A percentile compares a stretch with the other conserved stretches of the same genome.
phyloP scores from a whole-genome alignment of 2,888 invertebrate species.

The Caenorhabditis japonica region DNA sequence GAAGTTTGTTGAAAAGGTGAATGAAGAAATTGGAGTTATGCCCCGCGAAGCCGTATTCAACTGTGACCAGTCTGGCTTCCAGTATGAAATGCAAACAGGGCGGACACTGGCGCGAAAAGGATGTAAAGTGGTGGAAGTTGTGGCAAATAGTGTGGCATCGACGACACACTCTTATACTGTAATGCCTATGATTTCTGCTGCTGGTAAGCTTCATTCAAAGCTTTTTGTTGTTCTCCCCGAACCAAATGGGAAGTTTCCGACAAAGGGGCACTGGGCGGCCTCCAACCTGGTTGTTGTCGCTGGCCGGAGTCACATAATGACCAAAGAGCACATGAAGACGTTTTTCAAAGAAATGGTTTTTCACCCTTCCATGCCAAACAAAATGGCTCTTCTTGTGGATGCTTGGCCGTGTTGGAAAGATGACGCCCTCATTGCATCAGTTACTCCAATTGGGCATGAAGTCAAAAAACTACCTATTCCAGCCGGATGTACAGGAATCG shows the following conservation, averaged over 20 bases:
- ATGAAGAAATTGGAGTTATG: too few relatives aligned
- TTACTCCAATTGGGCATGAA: conserved; percentile 5
- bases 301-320: conserved; percentile 38
- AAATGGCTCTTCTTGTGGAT: conserved; percentile 21
- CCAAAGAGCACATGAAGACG: conserved; percentile 7
- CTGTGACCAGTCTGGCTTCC: conserved; percentile 40
- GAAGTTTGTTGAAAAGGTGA: too few relatives aligned
- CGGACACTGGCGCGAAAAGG: conserved; percentile 31
- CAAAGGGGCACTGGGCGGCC: neutral
- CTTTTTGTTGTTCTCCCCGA: conserved; percentile 37
- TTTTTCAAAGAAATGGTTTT: conserved; percentile 18
- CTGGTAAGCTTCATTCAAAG: conserved; percentile 17
- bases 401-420: conserved; percentile 36
- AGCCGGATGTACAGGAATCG: conserved; percentile 26
- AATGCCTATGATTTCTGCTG: conserved; percentile 30
- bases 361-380: neutral
- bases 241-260: conserved; percentile 23
- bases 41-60: conserved; percentile 40
- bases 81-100: conserved; percentile 18
- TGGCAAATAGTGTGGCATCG: conserved; percentile 7
- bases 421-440: conserved; percentile 2
- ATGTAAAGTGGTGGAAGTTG: conserved; percentile 2
- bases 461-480: conserved; percentile 24
- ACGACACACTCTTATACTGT: too few relatives aligned
- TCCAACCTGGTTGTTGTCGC: conserved; percentile 29